Percentiles rank a stretch among this genome's conserved stretches.
Evolutionary conservation across 2,888 invertebrate species (phyloP).

Genomic region (Oligia fasciuncula): DNA sequence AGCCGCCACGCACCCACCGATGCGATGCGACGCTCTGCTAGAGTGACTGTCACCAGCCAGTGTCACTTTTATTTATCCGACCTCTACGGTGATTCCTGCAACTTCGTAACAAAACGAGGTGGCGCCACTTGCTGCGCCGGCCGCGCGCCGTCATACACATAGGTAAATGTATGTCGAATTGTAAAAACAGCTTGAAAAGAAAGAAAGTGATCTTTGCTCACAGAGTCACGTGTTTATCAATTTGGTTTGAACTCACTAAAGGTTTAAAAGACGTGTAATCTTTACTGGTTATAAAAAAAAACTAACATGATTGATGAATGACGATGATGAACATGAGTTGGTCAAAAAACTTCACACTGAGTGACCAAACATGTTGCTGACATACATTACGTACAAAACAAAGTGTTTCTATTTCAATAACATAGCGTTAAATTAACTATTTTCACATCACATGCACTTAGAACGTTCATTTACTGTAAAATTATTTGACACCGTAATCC

Average conservation of each 20-base stretch:
- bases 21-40: neutral
- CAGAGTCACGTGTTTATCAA: neutral
- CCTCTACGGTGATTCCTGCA: neutral
- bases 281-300: neutral
- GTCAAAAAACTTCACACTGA: neutral
- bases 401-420: slow-evolving; percentile 40
- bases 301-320: neutral
- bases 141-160: neutral
- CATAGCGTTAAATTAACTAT: slow-evolving; percentile 57
- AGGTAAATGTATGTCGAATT: neutral
- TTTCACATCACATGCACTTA: slow-evolving; percentile 53
- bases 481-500: slow-evolving; percentile 48
- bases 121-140: neutral
- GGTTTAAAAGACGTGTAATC: neutral
- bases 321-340: neutral
- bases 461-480: slow-evolving; percentile 42
- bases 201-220: neutral
- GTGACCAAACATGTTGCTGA: slow-evolving; percentile 6
- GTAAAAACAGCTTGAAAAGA: neutral
- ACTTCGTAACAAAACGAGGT: neutral
- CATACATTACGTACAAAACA: slow-evolving; percentile 32
- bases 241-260: neutral
- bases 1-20: neutral
- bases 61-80: neutral
- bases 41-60: neutral